Percentiles rank a stretch among this genome's conserved stretches.
Conservation (phyloP, 2,797 vertebrate species). For the Odontamblyopus rebecca region DNA sequence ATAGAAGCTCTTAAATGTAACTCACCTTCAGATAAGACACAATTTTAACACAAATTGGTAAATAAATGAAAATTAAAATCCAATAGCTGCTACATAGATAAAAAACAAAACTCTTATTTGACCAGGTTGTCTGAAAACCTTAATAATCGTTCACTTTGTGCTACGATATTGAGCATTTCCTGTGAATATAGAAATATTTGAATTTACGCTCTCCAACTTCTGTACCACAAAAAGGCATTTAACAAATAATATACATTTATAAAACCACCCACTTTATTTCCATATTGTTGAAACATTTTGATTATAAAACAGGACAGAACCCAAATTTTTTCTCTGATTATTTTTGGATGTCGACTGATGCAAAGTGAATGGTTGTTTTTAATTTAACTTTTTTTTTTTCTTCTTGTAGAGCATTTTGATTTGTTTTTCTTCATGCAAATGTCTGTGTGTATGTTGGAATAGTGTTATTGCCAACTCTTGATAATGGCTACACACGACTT, state of each 20-base stretch:
- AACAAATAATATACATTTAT: too few relatives aligned
- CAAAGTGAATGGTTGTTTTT: background rate
- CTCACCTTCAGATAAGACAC: too few relatives aligned
- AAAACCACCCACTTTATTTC: too few relatives aligned
- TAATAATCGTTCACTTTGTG: background rate
- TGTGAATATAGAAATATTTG: background rate
- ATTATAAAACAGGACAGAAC: too few relatives aligned
- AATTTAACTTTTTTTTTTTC: background rate
- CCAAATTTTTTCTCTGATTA: background rate
- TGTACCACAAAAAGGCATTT: too few relatives aligned
- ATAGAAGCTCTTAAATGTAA: background rate
- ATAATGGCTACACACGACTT: background rate
- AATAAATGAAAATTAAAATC: background rate
- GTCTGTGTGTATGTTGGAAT: constrained; percentile 2
- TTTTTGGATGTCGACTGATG: background rate
- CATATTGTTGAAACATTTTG: too few relatives aligned
- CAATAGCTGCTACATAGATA: background rate
- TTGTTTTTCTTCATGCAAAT: background rate
- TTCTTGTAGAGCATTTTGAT: constrained; percentile 27
- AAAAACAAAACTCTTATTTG: too few relatives aligned
- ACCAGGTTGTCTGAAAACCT: too few relatives aligned
- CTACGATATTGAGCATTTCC: background rate
- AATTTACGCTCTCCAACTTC: too few relatives aligned
- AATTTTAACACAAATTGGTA: too few relatives aligned
- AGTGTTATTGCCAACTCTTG: background rate